These are phyloP conservation scores for Pica pica DNA, from an alignment of 2,113 vertebrate species.

Conservation along the genomic window DNA sequence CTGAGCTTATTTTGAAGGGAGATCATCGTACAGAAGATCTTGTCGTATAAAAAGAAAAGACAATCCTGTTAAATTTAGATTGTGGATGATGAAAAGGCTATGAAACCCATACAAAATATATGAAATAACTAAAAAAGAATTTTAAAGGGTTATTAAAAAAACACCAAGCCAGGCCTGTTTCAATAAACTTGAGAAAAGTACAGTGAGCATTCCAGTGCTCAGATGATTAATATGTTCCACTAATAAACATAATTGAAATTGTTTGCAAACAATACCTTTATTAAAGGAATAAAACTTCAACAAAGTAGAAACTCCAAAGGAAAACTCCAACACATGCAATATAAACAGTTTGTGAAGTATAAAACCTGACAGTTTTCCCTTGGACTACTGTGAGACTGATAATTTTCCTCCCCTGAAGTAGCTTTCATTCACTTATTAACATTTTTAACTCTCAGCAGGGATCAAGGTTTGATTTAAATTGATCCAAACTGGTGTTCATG, in stretches of 20 bases:
- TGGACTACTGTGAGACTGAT: background rate
- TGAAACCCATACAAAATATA: background rate
- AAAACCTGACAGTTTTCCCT: background rate
- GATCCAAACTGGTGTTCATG: background rate
- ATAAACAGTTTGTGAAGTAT: background rate
- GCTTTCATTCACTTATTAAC: background rate
- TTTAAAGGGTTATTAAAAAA: background rate
- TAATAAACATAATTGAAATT: background rate
- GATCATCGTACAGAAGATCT: background rate
- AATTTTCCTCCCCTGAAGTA: background rate
- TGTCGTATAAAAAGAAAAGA: background rate
- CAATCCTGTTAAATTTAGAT: background rate
- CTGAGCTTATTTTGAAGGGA: background rate
- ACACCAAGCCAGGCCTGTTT: background rate
- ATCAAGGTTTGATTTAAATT: background rate
- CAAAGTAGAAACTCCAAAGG: background rate
- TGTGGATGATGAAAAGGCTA: background rate
- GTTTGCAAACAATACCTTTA: background rate
- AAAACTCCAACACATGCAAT: background rate
- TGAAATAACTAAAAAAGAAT: background rate
- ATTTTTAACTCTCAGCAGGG: background rate
- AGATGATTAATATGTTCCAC: background rate
- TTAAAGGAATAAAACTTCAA: background rate
- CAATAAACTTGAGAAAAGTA: background rate
- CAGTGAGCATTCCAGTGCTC: background rate